Conservation (phyloP, 23 tunicate genomes). For the Halocynthia aurantium region DNA sequence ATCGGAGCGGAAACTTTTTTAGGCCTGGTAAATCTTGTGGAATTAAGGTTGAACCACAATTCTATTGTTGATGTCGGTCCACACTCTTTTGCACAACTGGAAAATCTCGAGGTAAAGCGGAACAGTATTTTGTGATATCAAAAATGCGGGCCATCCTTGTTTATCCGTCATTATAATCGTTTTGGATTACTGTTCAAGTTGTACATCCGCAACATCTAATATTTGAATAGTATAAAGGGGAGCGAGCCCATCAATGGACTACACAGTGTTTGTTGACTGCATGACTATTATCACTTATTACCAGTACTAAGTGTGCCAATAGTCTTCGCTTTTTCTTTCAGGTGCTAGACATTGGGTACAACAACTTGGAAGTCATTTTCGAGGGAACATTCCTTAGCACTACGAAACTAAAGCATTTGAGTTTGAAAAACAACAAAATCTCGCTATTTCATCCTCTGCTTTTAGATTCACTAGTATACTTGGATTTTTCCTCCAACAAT, state of each 20-base stretch:
- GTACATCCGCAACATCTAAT: too few species aligned
- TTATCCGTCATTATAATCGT: too few species aligned
- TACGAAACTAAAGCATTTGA: conserved; percentile 6
- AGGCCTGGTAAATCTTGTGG: conserved; percentile 11
- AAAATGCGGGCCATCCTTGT: too few species aligned
- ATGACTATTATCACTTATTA: too few species aligned
- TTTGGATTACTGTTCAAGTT: too few species aligned
- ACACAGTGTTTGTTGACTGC: too few species aligned
- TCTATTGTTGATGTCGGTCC: conserved; percentile 27
- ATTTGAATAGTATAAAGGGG: too few species aligned
- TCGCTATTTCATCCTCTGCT: conserved; percentile 9
- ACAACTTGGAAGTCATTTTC: conserved; percentile 28
- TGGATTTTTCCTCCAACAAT: conserved; percentile 20
- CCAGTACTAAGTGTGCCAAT: not conserved
- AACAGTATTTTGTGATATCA: too few species aligned
- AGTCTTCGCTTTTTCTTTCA: not conserved
- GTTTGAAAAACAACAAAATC: conserved; percentile 12
- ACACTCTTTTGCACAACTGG: conserved; percentile 11
- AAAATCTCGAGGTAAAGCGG: conserved; percentile 18
- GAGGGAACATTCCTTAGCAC: not conserved
- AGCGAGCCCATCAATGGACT: too few species aligned
- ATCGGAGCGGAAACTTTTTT: conserved; percentile 6
- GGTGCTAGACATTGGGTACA: conserved; percentile 13
- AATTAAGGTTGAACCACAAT: conserved; percentile 14
- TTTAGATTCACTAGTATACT: conserved; percentile 3